Conservation (phyloP, 30 jellyfish, hydroid and myxozoan species). For the Turritopsis dohrnii region DNA sequence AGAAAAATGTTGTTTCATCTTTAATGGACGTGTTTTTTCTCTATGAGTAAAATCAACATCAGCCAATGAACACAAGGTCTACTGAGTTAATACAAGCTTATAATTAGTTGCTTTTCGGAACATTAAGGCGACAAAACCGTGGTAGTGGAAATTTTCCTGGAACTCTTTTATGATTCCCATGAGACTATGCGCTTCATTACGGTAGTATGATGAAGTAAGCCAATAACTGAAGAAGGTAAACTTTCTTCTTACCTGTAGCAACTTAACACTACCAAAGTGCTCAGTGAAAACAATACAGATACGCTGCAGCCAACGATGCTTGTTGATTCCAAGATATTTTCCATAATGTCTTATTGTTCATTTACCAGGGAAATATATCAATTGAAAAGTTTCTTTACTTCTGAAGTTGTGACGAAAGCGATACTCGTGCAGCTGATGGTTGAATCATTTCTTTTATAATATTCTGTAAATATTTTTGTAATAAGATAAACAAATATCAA, state of each 20-base stretch:
- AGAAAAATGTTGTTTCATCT: constrained; percentile 67
- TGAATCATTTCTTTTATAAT: too few relatives aligned
- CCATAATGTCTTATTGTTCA: not conserved
- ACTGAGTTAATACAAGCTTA: too few relatives aligned
- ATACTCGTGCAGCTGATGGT: not conserved
- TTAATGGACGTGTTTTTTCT: constrained; percentile 54
- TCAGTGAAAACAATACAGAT: constrained; percentile 56
- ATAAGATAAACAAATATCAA: not conserved
- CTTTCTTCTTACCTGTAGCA: constrained; percentile 49
- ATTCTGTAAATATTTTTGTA: not conserved
- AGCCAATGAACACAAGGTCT: not conserved
- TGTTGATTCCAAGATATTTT: not conserved
- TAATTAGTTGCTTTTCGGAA: too few relatives aligned
- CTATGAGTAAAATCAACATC: constrained; percentile 15
- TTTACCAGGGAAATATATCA: too few relatives aligned
- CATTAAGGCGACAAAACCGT: too few relatives aligned
- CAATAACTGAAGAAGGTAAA: not conserved
- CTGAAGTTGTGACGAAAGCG: not conserved
- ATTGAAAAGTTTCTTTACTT: not conserved
- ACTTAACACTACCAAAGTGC: constrained; percentile 59
- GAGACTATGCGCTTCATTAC: too few relatives aligned
- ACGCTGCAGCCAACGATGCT: constrained; percentile 75
- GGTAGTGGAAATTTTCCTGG: too few relatives aligned
- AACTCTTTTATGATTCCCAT: too few relatives aligned
- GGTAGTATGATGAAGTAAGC: too few relatives aligned